These are phyloP conservation scores for Bugulina stolonifera DNA, from an alignment of 2,888 invertebrate genomes.

Conservation along the genomic window DNA sequence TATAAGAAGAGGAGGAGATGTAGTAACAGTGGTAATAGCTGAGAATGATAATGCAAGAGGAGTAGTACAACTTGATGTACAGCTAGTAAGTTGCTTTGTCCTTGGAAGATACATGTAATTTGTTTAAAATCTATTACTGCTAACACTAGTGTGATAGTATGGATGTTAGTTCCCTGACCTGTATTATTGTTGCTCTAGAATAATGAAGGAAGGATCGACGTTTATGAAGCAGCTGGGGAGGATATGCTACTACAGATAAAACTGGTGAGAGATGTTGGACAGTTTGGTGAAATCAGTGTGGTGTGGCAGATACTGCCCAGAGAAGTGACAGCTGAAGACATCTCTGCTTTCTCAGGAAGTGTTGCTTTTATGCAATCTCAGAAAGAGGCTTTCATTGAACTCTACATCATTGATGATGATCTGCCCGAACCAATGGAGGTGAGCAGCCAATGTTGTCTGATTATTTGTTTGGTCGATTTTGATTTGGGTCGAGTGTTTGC, in stretches of 20 bases:
- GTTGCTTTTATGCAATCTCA: slow-evolving; percentile 39
- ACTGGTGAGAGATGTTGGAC: slow-evolving; percentile 38
- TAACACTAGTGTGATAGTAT: no score
- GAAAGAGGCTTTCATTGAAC: slow-evolving; percentile 36
- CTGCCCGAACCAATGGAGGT: slow-evolving; percentile 46
- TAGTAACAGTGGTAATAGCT: slow-evolving; percentile 38
- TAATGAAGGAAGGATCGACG: slow-evolving; percentile 44
- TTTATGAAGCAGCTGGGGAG: slow-evolving; percentile 41
- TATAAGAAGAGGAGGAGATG: slow-evolving; percentile 39
- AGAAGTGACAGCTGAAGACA: slow-evolving; percentile 42
- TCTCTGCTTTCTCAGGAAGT: slow-evolving; percentile 40
- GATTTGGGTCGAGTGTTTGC: no score
- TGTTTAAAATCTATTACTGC: no score
- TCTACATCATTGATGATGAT: slow-evolving; percentile 44
- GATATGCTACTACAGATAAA: slow-evolving; percentile 37
- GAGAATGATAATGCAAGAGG: slow-evolving; percentile 51
- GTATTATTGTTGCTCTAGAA: no score
- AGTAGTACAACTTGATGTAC: slow-evolving; percentile 44
- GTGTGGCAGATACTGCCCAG: slow-evolving; percentile 44
- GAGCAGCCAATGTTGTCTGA: no score
- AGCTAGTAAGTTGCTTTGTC: slow-evolving; percentile 41
- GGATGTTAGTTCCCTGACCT: no score
- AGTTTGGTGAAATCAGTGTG: slow-evolving; percentile 40
- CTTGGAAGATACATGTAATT: no score
- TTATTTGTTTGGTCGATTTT: no score